Base-by-base conservation (phyloP, 2,888 invertebrate genomes). In the Ophion slaviceki region DNA sequence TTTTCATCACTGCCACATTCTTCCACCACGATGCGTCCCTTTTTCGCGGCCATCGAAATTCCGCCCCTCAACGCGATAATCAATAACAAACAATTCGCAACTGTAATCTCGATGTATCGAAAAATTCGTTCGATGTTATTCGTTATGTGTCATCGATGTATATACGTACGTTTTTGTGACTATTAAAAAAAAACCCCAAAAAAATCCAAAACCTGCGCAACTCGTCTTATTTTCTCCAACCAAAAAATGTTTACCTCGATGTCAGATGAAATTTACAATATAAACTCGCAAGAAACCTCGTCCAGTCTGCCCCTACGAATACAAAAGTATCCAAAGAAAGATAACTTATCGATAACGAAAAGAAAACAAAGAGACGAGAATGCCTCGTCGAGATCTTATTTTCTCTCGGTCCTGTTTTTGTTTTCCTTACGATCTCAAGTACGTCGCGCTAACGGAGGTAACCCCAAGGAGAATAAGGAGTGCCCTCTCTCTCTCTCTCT, bases 81-180 rank as follows among this genome's bases (percentile, higher is more conserved):
- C 17, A 20, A 57, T 75, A 32, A 70, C 59, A 24, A 79, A 70
- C 28, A 20, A 62, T 32, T 70, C 17, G 74, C 61, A 11, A 14
- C 14, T 71, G 71, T 45, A 32, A 47, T 53, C 53, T 53, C 24
- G 57, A n/a, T 61, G 20, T 53, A 6, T 14, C n/a, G 71, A 20
- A 66, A 64, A 62, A 8, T 79, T 87, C 86, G 80, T 80, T 86
- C 80, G 82, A 88, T 88, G 87, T 88, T 77, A 84, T 85, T 64
- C 74, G 67, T 66, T 74, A 59, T 86, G 86, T 53, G 53, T 85
- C 78, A 87, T 87, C 82, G 75, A 84, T 86, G 86, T 88, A 86
- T 80, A 87, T 74, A 86, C 53, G 28, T 67, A 80, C 28, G 24
- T 70, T 40, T 64, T 36, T 14, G 59, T 68, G 64, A 79, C 32